These are phyloP conservation scores for Gadus macrocephalus DNA, from an alignment of 2,113 vertebrate genomes.

Conservation along the genomic window DNA sequence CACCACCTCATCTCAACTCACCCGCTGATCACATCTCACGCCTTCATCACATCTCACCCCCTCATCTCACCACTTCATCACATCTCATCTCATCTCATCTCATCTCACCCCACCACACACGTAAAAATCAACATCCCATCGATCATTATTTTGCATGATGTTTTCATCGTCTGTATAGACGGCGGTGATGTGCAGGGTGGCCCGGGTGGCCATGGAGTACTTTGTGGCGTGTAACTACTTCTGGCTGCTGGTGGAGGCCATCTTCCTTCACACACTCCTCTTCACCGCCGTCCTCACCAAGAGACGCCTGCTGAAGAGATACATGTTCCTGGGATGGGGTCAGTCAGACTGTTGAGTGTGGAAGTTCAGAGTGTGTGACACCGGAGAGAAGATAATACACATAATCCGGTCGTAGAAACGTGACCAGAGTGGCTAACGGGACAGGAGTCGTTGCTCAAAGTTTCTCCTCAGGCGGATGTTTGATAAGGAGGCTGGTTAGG, in stretches of 20 bases:
- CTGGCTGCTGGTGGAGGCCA: slow-evolving; percentile 92
- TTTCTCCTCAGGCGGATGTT: no score
- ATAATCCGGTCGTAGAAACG: no score
- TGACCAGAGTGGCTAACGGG: no score
- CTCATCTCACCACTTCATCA: neutral
- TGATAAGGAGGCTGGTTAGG: no score
- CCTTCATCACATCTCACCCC: neutral
- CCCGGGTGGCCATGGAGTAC: slow-evolving; percentile 87
- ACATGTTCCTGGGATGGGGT: slow-evolving; percentile 93
- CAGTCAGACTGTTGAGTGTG: slow-evolving; percentile 39
- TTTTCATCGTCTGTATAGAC: slow-evolving; percentile 63
- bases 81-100: neutral
- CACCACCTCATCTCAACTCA: neutral
- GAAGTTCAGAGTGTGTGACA: neutral
- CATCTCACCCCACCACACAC: neutral
- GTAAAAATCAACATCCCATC: no score
- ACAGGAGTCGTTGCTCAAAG: no score
- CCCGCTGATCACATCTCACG: neutral
- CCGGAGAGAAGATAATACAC: no score
- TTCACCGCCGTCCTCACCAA: slow-evolving; percentile 83
- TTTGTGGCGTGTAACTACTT: slow-evolving; percentile 88
- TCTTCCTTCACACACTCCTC: slow-evolving; percentile 85
- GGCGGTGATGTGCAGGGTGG: slow-evolving; percentile 75
- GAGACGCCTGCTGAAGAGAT: slow-evolving; percentile 79
- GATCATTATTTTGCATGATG: no score